Base-by-base conservation (phyloP, 1,140 invertebrate genomes). In the Scaptomyza montana region DNA sequence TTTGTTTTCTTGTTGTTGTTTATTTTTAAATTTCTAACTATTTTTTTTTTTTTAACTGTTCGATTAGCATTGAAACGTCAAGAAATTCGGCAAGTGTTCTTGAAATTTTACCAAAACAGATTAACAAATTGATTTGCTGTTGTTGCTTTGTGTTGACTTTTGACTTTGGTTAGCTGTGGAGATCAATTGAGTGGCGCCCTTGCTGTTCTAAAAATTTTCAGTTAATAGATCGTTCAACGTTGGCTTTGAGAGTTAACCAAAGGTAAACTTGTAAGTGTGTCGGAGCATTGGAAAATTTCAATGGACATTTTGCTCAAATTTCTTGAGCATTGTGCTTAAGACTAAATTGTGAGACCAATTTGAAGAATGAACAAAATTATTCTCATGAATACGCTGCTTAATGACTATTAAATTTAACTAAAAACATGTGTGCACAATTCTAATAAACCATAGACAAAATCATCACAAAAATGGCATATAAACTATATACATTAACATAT, bases 311-410 rank as follows among this genome's bases (percentile, higher is more conserved):
- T 60, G 71, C 63, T 55, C 75, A 76, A 72, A 67, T 70, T 74
- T 80, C 69, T 68, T 74, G 73, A 49, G 63, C 60, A 53, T 46
- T 56, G 33, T 36, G 46, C 80, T 85, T 79, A 84, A 62, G 72
- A 73, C 77, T 68, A 74, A 77, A 84, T 84, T 80, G 80, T 89
- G 84, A 89, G 84, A 89, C 84, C 84, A 89, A 89, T 89, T 89
- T 89, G 85, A 89, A 89, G 65, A 89, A 87, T 68, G 72, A 86
- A 77, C 76, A 85, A 81, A 78, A 82, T 74, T 67, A 74, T 71
- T 64, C 79, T 61, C 76, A 63, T 70, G 69, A 81, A 77, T 72
- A 77, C 66, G 59, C 53, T 71, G 75, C 56, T 67, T 76, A 51
- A 21, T 8, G 21, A 61, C 66, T 87, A 87, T 36, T 61, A 82